Conservation (phyloP, 2,113 vertebrate species). For the Dicerorhinus sumatrensis region DNA sequence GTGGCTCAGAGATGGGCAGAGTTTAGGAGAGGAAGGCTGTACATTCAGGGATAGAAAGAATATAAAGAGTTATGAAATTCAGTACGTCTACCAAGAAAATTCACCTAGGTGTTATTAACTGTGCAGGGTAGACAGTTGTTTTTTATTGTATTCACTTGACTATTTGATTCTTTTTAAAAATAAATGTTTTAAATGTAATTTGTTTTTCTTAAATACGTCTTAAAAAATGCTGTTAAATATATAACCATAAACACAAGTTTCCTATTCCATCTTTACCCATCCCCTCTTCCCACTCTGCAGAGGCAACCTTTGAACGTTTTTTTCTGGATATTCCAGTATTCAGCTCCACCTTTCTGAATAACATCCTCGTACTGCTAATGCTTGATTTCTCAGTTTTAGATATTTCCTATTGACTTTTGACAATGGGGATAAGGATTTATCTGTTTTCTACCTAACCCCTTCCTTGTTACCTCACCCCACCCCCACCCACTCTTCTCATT, state of each 20-base stretch:
- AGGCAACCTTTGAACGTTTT: slow-evolving; percentile 38
- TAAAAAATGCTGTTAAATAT: not conserved
- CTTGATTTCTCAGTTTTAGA: slow-evolving; percentile 21
- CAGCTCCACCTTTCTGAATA: not conserved
- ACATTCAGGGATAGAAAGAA: not conserved
- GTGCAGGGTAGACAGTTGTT: not conserved
- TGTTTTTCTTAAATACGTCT: slow-evolving; percentile 1
- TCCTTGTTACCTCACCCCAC: not conserved
- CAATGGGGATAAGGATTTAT: not conserved
- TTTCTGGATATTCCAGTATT: not conserved
- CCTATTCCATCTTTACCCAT: not conserved
- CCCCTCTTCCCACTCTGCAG: not conserved
- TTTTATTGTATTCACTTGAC: slow-evolving; percentile 10
- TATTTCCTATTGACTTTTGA: slow-evolving; percentile 17
- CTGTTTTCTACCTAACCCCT: slow-evolving; percentile 18
- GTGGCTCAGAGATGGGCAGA: not conserved
- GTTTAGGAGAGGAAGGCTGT: not conserved
- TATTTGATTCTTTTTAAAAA: not conserved
- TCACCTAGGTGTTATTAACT: not conserved
- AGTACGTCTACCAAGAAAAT: not conserved
- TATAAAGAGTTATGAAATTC: not conserved
- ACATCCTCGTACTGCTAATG: not conserved
- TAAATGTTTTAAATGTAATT: not conserved
- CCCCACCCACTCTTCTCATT: not conserved
- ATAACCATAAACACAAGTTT: not conserved